Evolutionary conservation across 1,140 invertebrate species (phyloP), one percentile per base, ranked within the genome.

Genomic region (Drosophila fuyamai): DNA sequence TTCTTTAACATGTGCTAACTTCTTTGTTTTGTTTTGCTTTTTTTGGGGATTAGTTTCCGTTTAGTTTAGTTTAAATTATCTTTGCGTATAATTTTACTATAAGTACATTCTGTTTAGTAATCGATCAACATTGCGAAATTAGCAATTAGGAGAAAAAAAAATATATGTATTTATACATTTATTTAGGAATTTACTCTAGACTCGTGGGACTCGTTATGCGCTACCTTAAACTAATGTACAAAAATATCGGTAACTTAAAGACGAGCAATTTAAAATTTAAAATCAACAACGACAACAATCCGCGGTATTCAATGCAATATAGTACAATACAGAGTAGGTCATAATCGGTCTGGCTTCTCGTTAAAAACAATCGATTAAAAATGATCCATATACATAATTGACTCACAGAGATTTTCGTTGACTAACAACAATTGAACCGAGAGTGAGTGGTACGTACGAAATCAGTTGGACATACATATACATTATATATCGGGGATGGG

Each of bases 151-250:
- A 71, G 67, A 16, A 71, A 71, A 70, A 70, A 70, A 68, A 35
- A 38, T 50, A 61, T 48, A 27, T 68, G 43, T 57, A 14, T 71
- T 71, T 71, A 71, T 71, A 71, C 67, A 71, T 47, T 71, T 57
- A 71, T 56, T 56, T 71, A 65, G 43, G 57, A 51, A 50, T 75
- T 68, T 59, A 71, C 59, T 59, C 65, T 84, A 80, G 60, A 76
- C 71, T 83, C 56, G 44, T 79, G 71, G 76, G 60, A 75, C 71
- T 71, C 65, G 72, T 83, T 79, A 67, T 27, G 38, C 58, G 62
- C 81, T 86, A 85, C 50, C 82, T 85, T 86, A 86, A 76, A 65
- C 79, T 86, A 86, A 68, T 88, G 79, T 86, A 86, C 75, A 86
- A 86, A 86, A 86, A 86, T 86, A 86, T 86, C 66, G 48, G 59